phyloP scores from a whole-genome alignment of 2,113 vertebrate species.

The Procavia capensis region DNA sequence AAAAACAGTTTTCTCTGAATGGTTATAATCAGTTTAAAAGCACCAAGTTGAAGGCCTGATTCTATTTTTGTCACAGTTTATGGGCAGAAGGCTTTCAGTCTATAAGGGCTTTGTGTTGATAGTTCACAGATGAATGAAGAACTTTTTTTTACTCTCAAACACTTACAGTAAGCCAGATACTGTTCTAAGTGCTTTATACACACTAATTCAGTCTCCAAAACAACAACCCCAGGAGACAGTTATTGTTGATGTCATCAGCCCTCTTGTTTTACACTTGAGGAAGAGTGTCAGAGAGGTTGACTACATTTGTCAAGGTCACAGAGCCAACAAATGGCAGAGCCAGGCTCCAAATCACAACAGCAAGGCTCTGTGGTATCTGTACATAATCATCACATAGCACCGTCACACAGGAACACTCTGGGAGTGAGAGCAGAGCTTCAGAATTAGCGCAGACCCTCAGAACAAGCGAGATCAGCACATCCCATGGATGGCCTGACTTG shows the following conservation, averaged over 20 bases:
- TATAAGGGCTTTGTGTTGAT: background rate
- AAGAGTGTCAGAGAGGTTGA: background rate
- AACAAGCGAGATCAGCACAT: background rate
- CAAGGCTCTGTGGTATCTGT: too few relatives aligned
- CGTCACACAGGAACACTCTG: too few relatives aligned
- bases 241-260: background rate
- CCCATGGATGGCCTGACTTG: fast-evolving
- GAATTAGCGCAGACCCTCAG: background rate
- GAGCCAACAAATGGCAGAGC: background rate
- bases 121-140: background rate
- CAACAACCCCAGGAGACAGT: background rate
- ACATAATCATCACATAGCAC: background rate
- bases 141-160: background rate
- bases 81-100: background rate
- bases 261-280: background rate
- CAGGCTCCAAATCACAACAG: background rate
- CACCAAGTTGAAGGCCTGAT: background rate
- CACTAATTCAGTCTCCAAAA: background rate
- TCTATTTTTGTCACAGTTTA: background rate
- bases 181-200: background rate
- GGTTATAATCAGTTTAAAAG: background rate
- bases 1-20: background rate
- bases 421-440: background rate
- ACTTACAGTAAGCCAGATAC: background rate
- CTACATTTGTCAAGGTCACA: background rate